These are phyloP conservation scores for Malurus leucopterus DNA, from an alignment of 2,797 vertebrate species.

Conservation along the genomic window DNA sequence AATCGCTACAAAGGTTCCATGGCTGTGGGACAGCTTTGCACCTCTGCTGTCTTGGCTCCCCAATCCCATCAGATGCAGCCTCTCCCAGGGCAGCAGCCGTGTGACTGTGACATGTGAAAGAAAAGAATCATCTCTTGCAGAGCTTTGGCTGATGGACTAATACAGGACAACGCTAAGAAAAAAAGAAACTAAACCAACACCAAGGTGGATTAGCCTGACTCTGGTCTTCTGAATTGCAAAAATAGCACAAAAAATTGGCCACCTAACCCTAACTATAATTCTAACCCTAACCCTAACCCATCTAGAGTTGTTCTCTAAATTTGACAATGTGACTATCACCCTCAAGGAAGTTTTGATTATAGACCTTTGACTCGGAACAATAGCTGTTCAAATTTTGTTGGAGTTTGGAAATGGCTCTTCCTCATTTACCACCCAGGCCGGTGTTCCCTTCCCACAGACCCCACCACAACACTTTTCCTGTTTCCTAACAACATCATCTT, in stretches of 20 bases:
- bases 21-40: neutral
- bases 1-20: neutral
- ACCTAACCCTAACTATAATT: too few relatives aligned
- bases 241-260: too few relatives aligned
- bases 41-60: neutral
- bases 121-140: neutral
- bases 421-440: neutral
- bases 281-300: too few relatives aligned
- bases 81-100: neutral
- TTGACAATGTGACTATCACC: neutral
- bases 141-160: neutral
- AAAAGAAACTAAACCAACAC: neutral
- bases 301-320: neutral
- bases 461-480: neutral
- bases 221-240: neutral
- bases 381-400: neutral
- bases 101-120: fast-evolving
- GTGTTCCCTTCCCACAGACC: neutral
- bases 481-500: neutral
- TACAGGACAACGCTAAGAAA: neutral
- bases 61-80: neutral
- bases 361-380: neutral
- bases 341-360: neutral
- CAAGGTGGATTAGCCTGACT: neutral
- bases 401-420: neutral